These are phyloP conservation scores for Grapholita molesta DNA, from an alignment of 1,140 invertebrate genomes.

Conservation along the genomic window DNA sequence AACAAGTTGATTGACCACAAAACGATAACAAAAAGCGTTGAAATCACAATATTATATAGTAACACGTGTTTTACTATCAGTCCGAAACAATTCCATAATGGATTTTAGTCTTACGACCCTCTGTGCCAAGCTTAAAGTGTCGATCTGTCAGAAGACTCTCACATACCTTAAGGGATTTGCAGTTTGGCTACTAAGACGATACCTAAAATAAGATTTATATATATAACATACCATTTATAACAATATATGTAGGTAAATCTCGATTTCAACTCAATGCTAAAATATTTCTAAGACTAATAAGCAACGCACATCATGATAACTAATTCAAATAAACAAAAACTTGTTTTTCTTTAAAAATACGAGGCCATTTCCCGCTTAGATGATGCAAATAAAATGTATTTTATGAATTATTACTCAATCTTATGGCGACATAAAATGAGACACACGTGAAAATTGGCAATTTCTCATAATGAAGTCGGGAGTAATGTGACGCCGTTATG, in stretches of 20 bases:
- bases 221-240: too few species aligned
- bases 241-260: too few species aligned
- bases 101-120: neutral
- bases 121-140: neutral
- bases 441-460: conserved; percentile 74
- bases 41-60: too few species aligned
- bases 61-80: neutral
- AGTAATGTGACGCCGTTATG: conserved; percentile 36
- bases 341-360: conserved; percentile 34
- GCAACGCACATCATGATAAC: neutral
- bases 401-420: conserved; percentile 68
- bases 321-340: conserved; percentile 22
- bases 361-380: conserved; percentile 46
- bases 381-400: conserved; percentile 57
- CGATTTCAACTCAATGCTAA: too few species aligned
- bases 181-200: too few species aligned
- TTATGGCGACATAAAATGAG: conserved; percentile 60
- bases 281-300: neutral
- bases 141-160: neutral
- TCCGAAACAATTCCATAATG: neutral
- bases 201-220: neutral
- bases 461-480: conserved; percentile 67
- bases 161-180: neutral
- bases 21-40: too few species aligned
- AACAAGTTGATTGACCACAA: too few species aligned